These are phyloP conservation scores for Allacma fusca DNA, from an alignment of 2,888 invertebrate species.

Conservation along the genomic window DNA sequence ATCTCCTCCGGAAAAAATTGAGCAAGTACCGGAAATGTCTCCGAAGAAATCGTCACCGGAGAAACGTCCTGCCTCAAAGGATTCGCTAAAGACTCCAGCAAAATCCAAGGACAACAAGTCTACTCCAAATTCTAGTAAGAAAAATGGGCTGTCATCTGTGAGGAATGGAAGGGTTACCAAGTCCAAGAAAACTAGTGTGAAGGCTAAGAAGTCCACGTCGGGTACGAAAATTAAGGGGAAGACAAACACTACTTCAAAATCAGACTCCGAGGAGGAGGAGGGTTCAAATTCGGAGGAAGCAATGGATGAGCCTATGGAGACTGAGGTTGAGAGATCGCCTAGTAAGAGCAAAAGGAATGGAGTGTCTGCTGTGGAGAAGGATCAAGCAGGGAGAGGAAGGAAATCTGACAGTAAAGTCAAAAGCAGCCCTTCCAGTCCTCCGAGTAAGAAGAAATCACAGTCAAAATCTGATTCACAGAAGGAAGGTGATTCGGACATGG, in stretches of 20 bases:
- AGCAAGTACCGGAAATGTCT: too few species aligned
- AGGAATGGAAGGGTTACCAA: neutral
- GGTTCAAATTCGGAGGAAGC: slow-evolving; percentile 21
- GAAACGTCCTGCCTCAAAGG: neutral
- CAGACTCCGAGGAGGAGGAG: slow-evolving; percentile 19
- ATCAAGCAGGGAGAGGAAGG: slow-evolving; percentile 44
- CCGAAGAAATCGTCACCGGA: too few species aligned
- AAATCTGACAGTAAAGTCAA: neutral
- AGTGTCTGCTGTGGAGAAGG: neutral
- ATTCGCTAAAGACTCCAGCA: neutral
- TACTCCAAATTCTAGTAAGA: neutral
- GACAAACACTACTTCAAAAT: neutral
- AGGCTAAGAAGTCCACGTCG: neutral
- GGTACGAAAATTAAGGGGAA: neutral
- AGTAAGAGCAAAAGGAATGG: neutral
- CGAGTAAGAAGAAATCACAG: slow-evolving; percentile 31
- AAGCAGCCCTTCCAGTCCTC: neutral
- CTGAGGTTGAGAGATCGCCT: neutral
- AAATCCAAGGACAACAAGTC: neutral
- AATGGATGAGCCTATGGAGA: slow-evolving; percentile 24
- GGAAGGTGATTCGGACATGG: slow-evolving; percentile 33
- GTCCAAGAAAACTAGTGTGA: neutral
- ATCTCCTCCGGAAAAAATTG: neutral
- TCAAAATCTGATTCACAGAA: slow-evolving; percentile 47
- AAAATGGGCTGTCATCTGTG: neutral